Evolutionary conservation across 2,888 invertebrate genomes (phyloP).

Genomic region (Aphodius sticticus): DNA sequence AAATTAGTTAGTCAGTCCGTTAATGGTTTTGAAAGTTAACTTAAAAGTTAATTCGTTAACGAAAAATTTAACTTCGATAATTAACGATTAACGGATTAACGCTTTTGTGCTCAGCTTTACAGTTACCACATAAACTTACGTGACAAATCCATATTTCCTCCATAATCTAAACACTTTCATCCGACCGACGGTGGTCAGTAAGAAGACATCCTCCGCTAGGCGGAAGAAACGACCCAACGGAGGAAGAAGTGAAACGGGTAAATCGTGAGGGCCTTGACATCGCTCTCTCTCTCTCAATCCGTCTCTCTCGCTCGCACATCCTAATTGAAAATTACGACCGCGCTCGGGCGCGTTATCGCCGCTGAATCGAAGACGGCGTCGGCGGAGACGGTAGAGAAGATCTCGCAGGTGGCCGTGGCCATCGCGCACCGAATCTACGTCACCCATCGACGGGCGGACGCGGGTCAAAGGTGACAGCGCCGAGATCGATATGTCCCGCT

Average conservation of each 20-base stretch:
- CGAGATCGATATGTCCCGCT: background rate
- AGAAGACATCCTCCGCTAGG: background rate
- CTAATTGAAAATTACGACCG: conserved; percentile 4
- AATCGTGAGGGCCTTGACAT: background rate
- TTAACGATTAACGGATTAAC: no score
- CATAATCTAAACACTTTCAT: background rate
- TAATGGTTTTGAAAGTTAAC: no score
- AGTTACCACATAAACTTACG: no score
- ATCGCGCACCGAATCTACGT: background rate
- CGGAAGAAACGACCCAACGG: background rate
- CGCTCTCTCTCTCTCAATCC: background rate
- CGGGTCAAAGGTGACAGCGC: background rate
- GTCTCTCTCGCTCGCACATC: background rate
- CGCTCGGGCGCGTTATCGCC: conserved; percentile 4
- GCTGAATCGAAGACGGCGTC: background rate
- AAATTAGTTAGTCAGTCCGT: no score
- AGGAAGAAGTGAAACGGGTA: background rate
- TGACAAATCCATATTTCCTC: no score
- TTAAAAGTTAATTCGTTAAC: no score
- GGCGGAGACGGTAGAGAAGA: background rate
- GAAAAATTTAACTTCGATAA: no score
- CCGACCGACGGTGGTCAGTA: background rate
- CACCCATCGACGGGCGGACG: background rate
- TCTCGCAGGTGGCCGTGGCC: background rate
- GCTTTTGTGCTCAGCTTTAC: no score